These are phyloP conservation scores for Seriola rivoliana DNA, from an alignment of 2,113 vertebrate species.

Conservation along the genomic window DNA sequence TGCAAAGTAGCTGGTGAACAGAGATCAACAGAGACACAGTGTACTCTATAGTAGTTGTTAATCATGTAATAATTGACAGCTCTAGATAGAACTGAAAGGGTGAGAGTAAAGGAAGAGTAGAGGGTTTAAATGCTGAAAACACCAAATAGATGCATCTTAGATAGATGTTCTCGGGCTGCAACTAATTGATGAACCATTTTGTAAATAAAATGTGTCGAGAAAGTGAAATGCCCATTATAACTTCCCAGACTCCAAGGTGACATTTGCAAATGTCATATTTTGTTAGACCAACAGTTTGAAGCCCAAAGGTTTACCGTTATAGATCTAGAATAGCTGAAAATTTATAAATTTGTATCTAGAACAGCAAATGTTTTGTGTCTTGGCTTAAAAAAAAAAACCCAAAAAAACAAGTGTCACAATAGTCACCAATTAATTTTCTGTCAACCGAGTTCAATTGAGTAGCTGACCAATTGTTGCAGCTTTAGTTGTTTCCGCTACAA, in stretches of 20 bases:
- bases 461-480: background rate
- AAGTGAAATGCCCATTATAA: too few relatives aligned
- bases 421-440: too few relatives aligned
- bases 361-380: background rate
- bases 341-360: too few relatives aligned
- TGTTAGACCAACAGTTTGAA: background rate
- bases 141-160: background rate
- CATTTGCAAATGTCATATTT: background rate
- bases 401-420: too few relatives aligned
- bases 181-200: background rate
- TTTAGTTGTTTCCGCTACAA: background rate
- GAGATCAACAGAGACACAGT: slow-evolving; percentile 13
- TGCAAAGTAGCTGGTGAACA: slow-evolving; percentile 15
- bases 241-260: background rate
- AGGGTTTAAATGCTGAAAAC: background rate
- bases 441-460: too few relatives aligned
- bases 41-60: background rate
- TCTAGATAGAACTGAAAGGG: background rate
- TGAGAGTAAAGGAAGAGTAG: background rate
- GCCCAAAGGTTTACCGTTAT: background rate
- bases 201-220: too few relatives aligned
- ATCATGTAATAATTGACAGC: slow-evolving; percentile 17
- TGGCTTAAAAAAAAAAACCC: background rate
- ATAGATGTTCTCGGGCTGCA: background rate
- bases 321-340: background rate